Evolutionary conservation across 2,888 invertebrate genomes (phyloP).

Genomic region (Lasioglossum morio): DNA sequence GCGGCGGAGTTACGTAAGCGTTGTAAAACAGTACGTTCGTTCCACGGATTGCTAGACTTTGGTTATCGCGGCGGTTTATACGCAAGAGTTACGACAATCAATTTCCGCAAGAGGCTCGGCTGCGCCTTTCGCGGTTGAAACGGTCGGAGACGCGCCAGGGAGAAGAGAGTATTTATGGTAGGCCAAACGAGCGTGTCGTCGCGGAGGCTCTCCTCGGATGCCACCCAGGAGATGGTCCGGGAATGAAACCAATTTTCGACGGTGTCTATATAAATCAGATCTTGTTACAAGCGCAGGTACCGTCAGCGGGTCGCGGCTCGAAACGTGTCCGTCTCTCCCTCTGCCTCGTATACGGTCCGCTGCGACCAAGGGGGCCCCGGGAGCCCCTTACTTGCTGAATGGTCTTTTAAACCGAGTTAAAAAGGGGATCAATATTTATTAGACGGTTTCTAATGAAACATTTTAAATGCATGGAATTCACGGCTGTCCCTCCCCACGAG

Average conservation of each 20-base stretch:
- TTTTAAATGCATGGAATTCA: conserved; percentile 82
- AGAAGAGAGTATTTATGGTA: conserved; percentile 75
- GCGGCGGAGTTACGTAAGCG: not conserved
- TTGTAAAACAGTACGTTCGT: not conserved
- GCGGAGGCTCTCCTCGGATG: conserved; percentile 65
- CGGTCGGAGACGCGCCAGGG: conserved; percentile 44
- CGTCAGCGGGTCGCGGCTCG: conserved; percentile 57
- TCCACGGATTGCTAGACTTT: conserved; percentile 15
- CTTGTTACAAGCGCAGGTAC: conserved; percentile 79
- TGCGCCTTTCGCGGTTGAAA: conserved; percentile 43
- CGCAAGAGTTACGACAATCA: conserved; percentile 66
- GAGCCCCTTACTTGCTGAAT: conserved; percentile 62
- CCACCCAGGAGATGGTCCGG: conserved; percentile 79
- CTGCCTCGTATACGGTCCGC: not conserved
- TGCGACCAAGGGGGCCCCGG: conserved; percentile 20
- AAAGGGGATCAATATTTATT: conserved; percentile 81
- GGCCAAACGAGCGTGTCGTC: conserved; percentile 72
- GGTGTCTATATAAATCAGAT: conserved; percentile 83
- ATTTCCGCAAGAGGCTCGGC: conserved; percentile 60
- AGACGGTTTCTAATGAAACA: conserved; percentile 83
- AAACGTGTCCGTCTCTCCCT: conserved; percentile 39
- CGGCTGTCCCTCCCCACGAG: conserved; percentile 65
- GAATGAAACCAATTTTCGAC: conserved; percentile 83
- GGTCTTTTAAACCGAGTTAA: conserved; percentile 77
- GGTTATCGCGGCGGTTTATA: conserved; percentile 49